Base-by-base conservation (phyloP, 2,797 vertebrate species). In the Sebastes kiyomatsui region DNA sequence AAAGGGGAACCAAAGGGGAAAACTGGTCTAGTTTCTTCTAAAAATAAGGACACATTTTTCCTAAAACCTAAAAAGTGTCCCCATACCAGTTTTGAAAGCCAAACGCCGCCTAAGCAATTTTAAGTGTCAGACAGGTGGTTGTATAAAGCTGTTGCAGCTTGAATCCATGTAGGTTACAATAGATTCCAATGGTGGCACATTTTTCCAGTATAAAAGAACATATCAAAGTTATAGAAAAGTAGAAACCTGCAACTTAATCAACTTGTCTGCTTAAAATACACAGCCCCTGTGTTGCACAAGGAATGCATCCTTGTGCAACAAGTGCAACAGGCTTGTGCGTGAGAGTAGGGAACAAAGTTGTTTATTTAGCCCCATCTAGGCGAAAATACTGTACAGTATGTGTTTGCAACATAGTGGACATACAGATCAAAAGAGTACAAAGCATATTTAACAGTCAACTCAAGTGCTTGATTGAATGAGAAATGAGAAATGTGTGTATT, bases 1-100 rank as follows among this genome's bases (percentile, higher is more conserved):
- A 33, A 56, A 56, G 14, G 3, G 22, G 11, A 79, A 64, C 62
- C 35, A 72, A 71, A 75, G 20, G 30, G 30, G 33, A 77, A 73
- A 62, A 77, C 59, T 12, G 8, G 20, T 81, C 5, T 67, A 33
- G 75, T 67, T 83, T 69, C 74, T 4, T 70, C 54, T 25, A 42
- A 46, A 20, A 5, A 42, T 33, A 38, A 75, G 76, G 25, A 59
- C 18, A 4, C 2, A 12, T 61, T 72, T 62, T 65, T 28, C 4
- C 3, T 11, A 6, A 58, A 73, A 22, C 2, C 23, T 67, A 33
- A 77, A 72, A 46, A 5, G 10, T 12, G 16, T 69, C 62, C 35
- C 0, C 2, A 28, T 69, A 8, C 25, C 20, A 30, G 10, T 23
- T 30, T 54, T 67, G 12, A 76, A 69, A 68, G 28, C 27, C 67